Evolutionary conservation across 2,888 invertebrate species (phyloP).

Genomic region (Macrophya annulata): DNA sequence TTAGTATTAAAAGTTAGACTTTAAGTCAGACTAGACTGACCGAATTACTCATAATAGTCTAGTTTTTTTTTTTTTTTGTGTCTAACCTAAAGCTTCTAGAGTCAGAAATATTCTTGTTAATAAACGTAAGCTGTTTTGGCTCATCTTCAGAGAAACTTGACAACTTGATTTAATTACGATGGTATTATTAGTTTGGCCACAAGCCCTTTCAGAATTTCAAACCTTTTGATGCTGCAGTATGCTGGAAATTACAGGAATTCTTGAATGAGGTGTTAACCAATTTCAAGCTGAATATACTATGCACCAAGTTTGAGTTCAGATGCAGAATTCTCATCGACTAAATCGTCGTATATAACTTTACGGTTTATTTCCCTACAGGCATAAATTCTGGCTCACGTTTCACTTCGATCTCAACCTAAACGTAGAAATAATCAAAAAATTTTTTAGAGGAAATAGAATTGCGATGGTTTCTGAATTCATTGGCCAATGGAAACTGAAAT

Average conservation of each 20-base stretch:
- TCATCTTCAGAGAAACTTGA: background rate
- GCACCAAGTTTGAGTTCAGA: background rate
- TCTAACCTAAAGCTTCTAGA: background rate
- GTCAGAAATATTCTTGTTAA: background rate
- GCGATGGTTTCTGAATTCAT: background rate
- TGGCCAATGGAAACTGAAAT: background rate
- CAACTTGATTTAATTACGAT: background rate
- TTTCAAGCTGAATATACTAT: background rate
- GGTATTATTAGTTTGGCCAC: background rate
- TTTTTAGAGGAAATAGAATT: background rate
- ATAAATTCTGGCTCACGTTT: background rate
- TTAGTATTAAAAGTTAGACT: background rate
- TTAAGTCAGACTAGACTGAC: background rate
- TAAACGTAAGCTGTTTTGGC: background rate
- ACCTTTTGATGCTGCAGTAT: background rate
- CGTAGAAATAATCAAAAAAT: background rate
- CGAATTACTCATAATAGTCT: background rate
- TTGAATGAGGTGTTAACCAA: background rate
- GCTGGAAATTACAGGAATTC: background rate
- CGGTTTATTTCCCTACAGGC: background rate
- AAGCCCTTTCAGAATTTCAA: background rate
- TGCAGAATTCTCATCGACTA: background rate
- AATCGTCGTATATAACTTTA: background rate
- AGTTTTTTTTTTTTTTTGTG: background rate
- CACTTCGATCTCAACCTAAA: background rate